These are phyloP conservation scores for Carassius auratus DNA, from an alignment of 2,113 vertebrate species.

Conservation along the genomic window DNA sequence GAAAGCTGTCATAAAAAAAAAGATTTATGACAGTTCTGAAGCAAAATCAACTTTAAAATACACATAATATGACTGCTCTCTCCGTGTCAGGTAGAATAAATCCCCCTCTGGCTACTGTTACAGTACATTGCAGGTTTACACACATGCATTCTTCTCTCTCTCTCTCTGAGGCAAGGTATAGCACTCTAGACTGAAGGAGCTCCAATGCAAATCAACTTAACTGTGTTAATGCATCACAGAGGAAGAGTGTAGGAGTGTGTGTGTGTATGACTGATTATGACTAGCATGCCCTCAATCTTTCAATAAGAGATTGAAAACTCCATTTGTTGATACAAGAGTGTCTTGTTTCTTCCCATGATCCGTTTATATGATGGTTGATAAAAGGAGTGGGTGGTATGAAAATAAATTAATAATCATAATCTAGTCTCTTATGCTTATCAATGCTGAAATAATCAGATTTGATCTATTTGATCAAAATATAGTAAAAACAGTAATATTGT, in stretches of 20 bases:
- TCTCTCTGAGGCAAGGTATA: constrained; percentile 58
- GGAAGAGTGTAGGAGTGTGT: not conserved
- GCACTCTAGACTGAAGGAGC: constrained; percentile 45
- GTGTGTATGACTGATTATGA: not conserved
- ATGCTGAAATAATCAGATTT: too few relatives aligned
- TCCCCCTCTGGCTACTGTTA: constrained; percentile 46
- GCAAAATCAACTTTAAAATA: not conserved
- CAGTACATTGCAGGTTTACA: constrained; percentile 21
- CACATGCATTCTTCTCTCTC: constrained; percentile 59
- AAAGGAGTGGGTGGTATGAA: not conserved
- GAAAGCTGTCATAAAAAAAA: not conserved
- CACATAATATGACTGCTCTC: not conserved
- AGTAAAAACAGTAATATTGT: too few relatives aligned
- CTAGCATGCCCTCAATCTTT: not conserved
- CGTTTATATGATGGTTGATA: not conserved
- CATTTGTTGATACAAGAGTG: not conserved
- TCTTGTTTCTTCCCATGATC: not conserved
- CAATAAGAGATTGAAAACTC: not conserved
- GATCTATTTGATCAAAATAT: too few relatives aligned
- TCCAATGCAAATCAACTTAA: not conserved
- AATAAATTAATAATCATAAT: not conserved
- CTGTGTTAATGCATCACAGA: not conserved
- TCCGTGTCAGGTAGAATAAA: not conserved
- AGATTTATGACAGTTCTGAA: too few relatives aligned
- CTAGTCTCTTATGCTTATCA: too few relatives aligned